phyloP scores from a whole-genome alignment of 1,140 invertebrate genomes.

The Holcopasites calliopsidis region DNA sequence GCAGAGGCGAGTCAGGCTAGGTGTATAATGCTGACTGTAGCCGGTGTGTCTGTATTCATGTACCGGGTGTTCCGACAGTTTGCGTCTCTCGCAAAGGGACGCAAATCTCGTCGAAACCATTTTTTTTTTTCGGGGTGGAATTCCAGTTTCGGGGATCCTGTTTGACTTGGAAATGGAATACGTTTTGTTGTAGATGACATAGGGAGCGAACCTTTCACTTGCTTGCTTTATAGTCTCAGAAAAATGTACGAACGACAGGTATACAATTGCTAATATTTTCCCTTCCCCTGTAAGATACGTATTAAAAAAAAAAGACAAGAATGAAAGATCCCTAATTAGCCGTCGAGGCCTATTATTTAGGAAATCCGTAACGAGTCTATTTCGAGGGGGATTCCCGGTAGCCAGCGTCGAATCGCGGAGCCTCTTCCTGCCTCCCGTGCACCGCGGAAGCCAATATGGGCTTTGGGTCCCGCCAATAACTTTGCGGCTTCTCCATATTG shows the following conservation, averaged over 20 bases:
- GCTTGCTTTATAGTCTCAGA: background rate
- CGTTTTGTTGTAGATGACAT: background rate
- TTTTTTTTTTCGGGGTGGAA: background rate
- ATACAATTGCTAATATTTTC: too few relatives aligned
- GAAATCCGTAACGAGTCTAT: background rate
- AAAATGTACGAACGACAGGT: too few relatives aligned
- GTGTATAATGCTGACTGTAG: slow-evolving; percentile 74
- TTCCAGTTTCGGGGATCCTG: background rate
- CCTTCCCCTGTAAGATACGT: too few relatives aligned
- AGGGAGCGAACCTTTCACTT: background rate
- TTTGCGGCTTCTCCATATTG: background rate
- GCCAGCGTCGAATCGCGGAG: background rate
- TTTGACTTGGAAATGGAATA: slow-evolving; percentile 8
- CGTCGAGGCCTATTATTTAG: background rate
- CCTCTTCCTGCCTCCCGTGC: background rate
- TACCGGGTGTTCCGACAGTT: slow-evolving; percentile 69
- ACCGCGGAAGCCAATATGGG: background rate
- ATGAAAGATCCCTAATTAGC: background rate
- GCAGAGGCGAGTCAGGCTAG: slow-evolving; percentile 68
- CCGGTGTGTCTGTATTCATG: slow-evolving; percentile 67
- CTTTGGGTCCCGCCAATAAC: background rate
- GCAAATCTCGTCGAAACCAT: slow-evolving; percentile 27
- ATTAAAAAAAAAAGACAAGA: too few relatives aligned
- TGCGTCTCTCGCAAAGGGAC: background rate
- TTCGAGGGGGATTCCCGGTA: background rate